phyloP scores from a whole-genome alignment of 2,888 invertebrate genomes.

The Cephus sareptanus region DNA sequence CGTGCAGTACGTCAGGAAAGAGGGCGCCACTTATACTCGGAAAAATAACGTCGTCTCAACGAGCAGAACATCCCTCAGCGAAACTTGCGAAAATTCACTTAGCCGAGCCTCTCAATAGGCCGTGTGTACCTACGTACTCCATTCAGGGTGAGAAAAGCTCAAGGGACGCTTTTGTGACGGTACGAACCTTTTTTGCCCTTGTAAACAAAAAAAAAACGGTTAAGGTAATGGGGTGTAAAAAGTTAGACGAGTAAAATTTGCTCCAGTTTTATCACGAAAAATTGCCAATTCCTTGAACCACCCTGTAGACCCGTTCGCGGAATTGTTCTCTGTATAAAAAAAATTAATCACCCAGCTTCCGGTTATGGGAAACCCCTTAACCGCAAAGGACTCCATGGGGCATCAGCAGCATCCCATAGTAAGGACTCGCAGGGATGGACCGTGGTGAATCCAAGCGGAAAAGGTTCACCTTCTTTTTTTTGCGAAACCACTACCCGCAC shows the following conservation, averaged over 20 bases:
- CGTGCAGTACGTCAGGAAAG: not conserved
- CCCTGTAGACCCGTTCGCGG: not conserved
- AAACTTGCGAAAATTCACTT: not conserved
- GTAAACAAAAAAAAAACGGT: not conserved
- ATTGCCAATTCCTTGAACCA: not conserved
- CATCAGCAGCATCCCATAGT: not conserved
- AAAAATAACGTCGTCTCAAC: not conserved
- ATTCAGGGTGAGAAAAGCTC: not conserved
- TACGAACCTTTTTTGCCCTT: not conserved
- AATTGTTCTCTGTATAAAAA: not conserved
- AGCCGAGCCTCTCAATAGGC: not conserved
- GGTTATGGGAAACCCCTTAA: not conserved
- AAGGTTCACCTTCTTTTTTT: constrained; percentile 18
- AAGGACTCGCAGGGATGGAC: constrained; percentile 23
- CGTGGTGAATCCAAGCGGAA: constrained; percentile 27
- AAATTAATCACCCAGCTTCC: not conserved
- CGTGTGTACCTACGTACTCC: not conserved
- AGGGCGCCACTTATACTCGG: not conserved
- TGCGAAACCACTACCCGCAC: not conserved
- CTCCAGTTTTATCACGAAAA: not conserved
- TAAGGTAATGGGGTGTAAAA: not conserved
- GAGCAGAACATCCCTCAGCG: not conserved
- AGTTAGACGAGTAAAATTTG: not conserved
- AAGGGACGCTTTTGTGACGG: not conserved
- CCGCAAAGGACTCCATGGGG: not conserved